These are phyloP conservation scores for Lepilemur ruficaudatus DNA, from an alignment of 2,797 vertebrate genomes.

Conservation along the genomic window DNA sequence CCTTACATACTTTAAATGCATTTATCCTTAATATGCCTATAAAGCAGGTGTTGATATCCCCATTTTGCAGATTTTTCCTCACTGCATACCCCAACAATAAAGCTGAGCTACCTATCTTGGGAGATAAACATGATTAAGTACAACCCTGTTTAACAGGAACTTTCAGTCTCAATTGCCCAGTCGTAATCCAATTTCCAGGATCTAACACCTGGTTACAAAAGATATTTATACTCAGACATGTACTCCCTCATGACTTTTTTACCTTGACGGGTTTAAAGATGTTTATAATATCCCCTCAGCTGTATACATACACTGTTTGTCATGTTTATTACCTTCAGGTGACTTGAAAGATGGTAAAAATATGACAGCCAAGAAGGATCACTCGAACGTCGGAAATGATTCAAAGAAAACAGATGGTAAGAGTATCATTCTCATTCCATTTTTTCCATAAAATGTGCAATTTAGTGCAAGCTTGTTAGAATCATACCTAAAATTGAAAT, in stretches of 20 bases:
- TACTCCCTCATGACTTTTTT: neutral
- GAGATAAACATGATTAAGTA: neutral
- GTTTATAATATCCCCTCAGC: conserved; percentile 25
- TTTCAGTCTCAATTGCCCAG: conserved; percentile 28
- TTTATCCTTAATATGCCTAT: neutral
- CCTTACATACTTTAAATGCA: neutral
- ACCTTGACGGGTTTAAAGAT: neutral
- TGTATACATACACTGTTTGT: conserved; percentile 47
- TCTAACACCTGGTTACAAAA: neutral
- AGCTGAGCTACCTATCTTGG: neutral
- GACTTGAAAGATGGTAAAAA: conserved; percentile 82
- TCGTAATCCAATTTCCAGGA: neutral
- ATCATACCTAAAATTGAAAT: conserved; percentile 33
- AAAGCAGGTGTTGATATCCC: neutral
- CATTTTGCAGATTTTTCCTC: conserved; percentile 1
- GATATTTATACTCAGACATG: neutral
- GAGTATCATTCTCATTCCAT: conserved; percentile 56
- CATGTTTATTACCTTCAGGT: conserved; percentile 79
- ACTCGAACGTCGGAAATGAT: conserved; percentile 68
- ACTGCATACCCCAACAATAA: neutral
- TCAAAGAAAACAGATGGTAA: conserved; percentile 85
- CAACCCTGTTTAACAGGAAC: neutral
- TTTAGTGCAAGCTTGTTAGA: conserved; percentile 44
- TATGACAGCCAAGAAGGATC: conserved; percentile 80
- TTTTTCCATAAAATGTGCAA: conserved; percentile 65